Percentiles rank a stretch among this genome's conserved stretches.
Conservation (phyloP, 2,113 vertebrate species). For the Eidolon helvum region DNA sequence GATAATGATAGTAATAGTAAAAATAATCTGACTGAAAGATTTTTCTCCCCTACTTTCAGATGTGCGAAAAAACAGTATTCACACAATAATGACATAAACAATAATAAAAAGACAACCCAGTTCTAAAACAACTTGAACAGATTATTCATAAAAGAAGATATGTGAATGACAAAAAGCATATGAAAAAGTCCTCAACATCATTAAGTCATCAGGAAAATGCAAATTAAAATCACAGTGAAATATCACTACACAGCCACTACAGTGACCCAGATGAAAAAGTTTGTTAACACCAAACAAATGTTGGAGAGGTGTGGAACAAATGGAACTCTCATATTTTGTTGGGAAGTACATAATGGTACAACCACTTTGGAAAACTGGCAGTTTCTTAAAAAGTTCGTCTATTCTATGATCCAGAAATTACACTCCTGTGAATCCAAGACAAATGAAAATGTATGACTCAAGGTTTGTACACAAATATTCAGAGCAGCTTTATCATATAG, state of each 20-base stretch:
- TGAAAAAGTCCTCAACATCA: background rate
- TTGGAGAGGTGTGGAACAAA: background rate
- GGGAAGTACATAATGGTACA: background rate
- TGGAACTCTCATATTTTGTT: background rate
- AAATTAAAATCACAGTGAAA: background rate
- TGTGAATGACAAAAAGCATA: background rate
- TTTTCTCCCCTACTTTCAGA: background rate
- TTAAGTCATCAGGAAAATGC: background rate
- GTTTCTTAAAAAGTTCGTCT: background rate
- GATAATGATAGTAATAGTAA: background rate
- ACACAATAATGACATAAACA: background rate
- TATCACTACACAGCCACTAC: background rate
- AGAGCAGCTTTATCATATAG: background rate
- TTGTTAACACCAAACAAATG: background rate
- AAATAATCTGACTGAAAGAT: background rate
- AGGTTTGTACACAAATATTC: background rate
- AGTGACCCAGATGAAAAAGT: background rate
- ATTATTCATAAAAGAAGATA: background rate
- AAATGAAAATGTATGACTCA: background rate
- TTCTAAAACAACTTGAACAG: background rate
- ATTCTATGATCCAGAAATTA: background rate
- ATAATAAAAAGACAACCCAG: background rate
- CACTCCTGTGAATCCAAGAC: background rate
- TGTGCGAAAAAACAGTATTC: background rate
- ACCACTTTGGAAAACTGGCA: background rate